Percentiles rank a stretch among this genome's conserved stretches.
Evolutionary conservation across 2,797 vertebrate species (phyloP).

Genomic region (Chaunax sp.): DNA sequence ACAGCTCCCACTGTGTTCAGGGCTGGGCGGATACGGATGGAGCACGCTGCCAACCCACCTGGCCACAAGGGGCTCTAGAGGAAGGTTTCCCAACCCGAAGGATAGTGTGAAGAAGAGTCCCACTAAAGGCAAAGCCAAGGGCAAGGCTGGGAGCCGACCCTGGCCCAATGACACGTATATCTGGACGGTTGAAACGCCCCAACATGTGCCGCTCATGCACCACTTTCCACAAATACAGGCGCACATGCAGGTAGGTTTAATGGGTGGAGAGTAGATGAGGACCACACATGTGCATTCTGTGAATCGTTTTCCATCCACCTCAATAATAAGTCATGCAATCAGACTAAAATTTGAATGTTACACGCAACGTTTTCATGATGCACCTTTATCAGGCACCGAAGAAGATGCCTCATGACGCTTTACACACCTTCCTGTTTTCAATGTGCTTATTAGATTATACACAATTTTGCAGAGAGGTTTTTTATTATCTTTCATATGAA

Average conservation of each 20-base stretch:
- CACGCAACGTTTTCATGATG: no score
- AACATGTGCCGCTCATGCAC: conserved; percentile 44
- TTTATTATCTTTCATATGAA: no score
- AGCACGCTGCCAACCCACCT: conserved; percentile 80
- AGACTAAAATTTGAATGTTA: not conserved
- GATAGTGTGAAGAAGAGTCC: conserved; percentile 89
- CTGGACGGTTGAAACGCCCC: conserved; percentile 73
- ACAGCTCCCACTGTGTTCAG: conserved; percentile 57
- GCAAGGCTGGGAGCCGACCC: conserved; percentile 77
- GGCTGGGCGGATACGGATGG: conserved; percentile 74
- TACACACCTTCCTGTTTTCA: no score
- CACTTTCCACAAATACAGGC: conserved; percentile 64
- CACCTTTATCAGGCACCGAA: not conserved
- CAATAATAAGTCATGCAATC: not conserved
- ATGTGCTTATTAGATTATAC: no score
- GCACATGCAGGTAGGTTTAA: conserved; percentile 61
- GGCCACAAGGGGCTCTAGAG: conserved; percentile 71
- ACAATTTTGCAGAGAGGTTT: no score
- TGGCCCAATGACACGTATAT: conserved; percentile 83
- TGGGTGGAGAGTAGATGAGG: not conserved
- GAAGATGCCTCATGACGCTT: no score
- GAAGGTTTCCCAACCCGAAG: conserved; percentile 84
- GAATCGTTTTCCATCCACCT: not conserved
- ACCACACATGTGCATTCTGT: not conserved
- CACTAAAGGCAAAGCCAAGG: conserved; percentile 86